Evolutionary conservation across 1,140 invertebrate species (phyloP), one percentile per base, ranked within the genome.

Genomic region (Macrosteles quadrilineatus): DNA sequence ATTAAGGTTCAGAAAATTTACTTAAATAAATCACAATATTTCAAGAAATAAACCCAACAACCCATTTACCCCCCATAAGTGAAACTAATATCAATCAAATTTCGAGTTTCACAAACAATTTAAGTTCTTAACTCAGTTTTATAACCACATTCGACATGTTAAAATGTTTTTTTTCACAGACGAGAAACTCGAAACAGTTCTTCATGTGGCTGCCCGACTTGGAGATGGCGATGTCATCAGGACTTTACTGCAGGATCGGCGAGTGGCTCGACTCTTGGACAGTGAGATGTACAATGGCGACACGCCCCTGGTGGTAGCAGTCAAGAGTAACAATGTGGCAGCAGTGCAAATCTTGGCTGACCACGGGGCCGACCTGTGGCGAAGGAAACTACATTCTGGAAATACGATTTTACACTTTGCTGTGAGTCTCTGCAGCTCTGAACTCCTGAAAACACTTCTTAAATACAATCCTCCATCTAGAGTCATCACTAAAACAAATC

Each of bases 261-360:
- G 47, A 6, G n/a, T 50, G 6, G 17, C 21, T n/a, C 17, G 47
- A 9, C 47, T 50, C 17, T n/a, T 50, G 47, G 47, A 50, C 47
- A 50, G 47, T n/a, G 47, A 50, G n/a, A 50, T 50, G 47, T 50
- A 50, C 47, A 50, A 50, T 23, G 47, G 47, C 17, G 47, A 50
- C 47, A 50, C 47, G n/a, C 47, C 47, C n/a, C 21, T 50, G 47
- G 6, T 50, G 21, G 6, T n/a, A 9, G 47, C 47, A 19, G 47
- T n/a, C 6, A n/a, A n/a, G 17, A n/a, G n/a, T 3, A 23, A 23
- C 47, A 6, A 50, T n/a, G 47, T 50, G 3, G 21, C 17, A n/a
- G 47, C 47, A n/a, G 47, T 50, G 3, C 47, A 23, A 6, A n/a
- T 50, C n/a, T 19, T 50, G 6, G 17, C 21, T 4, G 47, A 50